Evolutionary conservation across 2,888 invertebrate species (phyloP).

Genomic region (Caenorhabditis auriculariae): DNA sequence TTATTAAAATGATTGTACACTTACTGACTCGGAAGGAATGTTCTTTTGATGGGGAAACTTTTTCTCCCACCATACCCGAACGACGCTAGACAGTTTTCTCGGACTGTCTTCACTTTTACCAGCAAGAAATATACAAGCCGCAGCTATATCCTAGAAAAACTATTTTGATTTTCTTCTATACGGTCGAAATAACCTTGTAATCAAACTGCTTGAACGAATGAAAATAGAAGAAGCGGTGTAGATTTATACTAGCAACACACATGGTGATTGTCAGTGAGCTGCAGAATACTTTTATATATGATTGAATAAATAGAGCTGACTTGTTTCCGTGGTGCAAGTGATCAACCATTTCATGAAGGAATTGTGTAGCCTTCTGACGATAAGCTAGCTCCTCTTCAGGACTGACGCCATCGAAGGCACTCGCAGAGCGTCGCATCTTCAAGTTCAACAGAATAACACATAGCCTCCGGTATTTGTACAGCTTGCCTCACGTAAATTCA

Average conservation of each 20-base stretch:
- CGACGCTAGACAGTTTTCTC: conserved; percentile 92
- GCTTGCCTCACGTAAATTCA: no score
- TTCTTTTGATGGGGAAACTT: conserved; percentile 70
- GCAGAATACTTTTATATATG: no score
- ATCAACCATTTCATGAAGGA: conserved; percentile 98
- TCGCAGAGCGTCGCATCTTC: conserved; percentile 20
- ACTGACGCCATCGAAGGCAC: conserved; percentile 62
- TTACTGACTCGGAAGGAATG: conserved; percentile 64
- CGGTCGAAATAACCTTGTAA: no score
- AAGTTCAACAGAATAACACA: conserved; percentile 5
- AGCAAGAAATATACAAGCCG: conserved; percentile 90
- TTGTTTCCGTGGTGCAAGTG: conserved; percentile 64
- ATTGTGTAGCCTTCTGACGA: conserved; percentile 92
- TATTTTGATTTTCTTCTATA: no score
- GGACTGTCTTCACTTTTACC: conserved; percentile 99
- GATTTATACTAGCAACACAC: conserved; percentile 97
- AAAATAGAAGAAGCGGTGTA: conserved; percentile 98
- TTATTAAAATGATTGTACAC: conserved; percentile 31
- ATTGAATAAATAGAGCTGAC: no score
- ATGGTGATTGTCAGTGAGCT: no score
- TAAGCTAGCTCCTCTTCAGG: conserved; percentile 89
- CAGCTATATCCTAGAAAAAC: conserved; percentile 75
- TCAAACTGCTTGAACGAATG: conserved; percentile 94
- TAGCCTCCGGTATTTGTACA: no score
- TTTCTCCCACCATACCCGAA: conserved; percentile 86